Evolutionary conservation across 2,113 vertebrate species (phyloP), one percentile per base, ranked within the genome.

Genomic region (Phylloscopus trochiloides): DNA sequence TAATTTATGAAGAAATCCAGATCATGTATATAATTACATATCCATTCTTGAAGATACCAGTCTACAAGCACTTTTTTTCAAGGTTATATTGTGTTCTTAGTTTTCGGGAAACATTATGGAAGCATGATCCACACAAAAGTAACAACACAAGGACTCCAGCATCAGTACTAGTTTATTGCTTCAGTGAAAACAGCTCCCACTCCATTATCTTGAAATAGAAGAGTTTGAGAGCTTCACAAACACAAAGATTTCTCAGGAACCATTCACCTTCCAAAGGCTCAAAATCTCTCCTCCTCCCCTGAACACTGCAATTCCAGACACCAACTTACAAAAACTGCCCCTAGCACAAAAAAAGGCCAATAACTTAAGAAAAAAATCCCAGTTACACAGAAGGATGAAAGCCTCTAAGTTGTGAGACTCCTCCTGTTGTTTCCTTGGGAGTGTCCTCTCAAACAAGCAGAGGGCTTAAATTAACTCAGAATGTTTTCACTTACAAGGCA

Each of bases 1-100:
- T 77, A 94, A 95, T 73, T 90, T 85, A 79, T 12, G 25, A 75
- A 66, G 84, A 95, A 92, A 90, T 61, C 34, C 54, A 91, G 71
- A 90, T 62, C 76, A 90, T 19, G 25, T 38, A 55, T 68, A 19
- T 74, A 90, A 92, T 40, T 68, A 14, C 62, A 58, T 66, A 94
- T 31, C 63, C 73, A 16, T 77, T 91, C 94, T 42, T 67, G 19
- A 94, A 89, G 45, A 63, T 29, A 81, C 18, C 14, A 57, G 51
- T 62, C 32, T 70, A 31, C 3, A 20, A 19, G 48, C 3, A 25
- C 5, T 13, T 0, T 2, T 66, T 68, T 93, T 86, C 26, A 88
- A 62, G 70, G 54, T 51, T 52, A 50, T 32, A 77, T 72, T 42
- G 15, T 9, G 32, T 77, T 95, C 29, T 40, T 9, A 16, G 43